phyloP scores from a whole-genome alignment of 2,888 invertebrate genomes.

The Euzophera pinguis region DNA sequence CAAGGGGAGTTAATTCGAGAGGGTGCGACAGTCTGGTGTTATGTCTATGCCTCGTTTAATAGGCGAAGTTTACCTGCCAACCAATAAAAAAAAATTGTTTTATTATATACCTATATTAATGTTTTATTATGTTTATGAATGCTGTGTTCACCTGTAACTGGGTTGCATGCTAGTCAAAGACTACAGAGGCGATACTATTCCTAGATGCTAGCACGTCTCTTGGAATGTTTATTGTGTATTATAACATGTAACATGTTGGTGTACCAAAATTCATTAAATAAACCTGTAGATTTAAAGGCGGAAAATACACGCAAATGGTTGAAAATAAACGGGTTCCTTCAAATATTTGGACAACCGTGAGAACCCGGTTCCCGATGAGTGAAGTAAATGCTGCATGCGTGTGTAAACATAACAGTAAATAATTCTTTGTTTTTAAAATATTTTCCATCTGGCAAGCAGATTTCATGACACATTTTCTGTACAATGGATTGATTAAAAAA shows the following conservation, averaged over 20 bases:
- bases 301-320: background rate
- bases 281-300: background rate
- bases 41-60: conserved; percentile 33
- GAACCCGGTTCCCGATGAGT: conserved; percentile 7
- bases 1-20: conserved; percentile 39
- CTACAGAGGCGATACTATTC: no score
- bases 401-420: background rate
- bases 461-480: no score
- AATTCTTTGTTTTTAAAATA: background rate
- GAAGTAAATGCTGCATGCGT: conserved; percentile 4
- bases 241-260: no score
- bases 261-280: no score
- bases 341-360: conserved; percentile 1
- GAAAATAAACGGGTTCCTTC: background rate
- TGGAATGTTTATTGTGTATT: no score
- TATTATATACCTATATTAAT: no score
- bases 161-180: no score
- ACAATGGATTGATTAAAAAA: no score
- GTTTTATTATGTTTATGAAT: no score
- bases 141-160: no score
- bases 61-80: background rate
- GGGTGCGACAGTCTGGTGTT: conserved; percentile 49
- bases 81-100: background rate
- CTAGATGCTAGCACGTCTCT: no score
- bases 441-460: no score